These are phyloP conservation scores for Shargacucullia verbasci DNA, from an alignment of 2,888 invertebrate species.

Conservation along the genomic window DNA sequence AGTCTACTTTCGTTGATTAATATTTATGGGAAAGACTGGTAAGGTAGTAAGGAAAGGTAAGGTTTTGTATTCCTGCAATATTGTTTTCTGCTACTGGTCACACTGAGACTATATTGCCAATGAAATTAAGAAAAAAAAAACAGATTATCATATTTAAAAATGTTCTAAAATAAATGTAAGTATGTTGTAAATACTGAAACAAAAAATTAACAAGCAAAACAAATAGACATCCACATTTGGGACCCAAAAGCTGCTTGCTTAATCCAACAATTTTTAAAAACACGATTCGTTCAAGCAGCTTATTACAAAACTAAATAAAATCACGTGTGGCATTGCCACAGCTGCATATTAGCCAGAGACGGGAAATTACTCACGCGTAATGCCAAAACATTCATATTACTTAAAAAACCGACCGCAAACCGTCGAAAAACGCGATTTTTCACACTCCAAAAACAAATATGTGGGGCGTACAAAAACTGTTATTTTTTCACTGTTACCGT, in stretches of 20 bases:
- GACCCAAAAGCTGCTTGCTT: slow-evolving; percentile 27
- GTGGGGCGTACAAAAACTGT: slow-evolving; percentile 74
- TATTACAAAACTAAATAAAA: slow-evolving; percentile 71
- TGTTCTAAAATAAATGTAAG: too few relatives aligned
- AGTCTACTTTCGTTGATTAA: slow-evolving; percentile 45
- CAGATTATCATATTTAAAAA: too few relatives aligned
- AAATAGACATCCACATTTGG: slow-evolving; percentile 11
- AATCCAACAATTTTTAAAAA: slow-evolving; percentile 30
- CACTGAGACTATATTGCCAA: too few relatives aligned
- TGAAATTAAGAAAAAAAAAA: too few relatives aligned
- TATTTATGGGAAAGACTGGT: slow-evolving; percentile 54
- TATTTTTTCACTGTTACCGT: slow-evolving; percentile 68
- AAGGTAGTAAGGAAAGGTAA: neutral
- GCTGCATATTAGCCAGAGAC: slow-evolving; percentile 73
- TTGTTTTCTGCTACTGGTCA: neutral
- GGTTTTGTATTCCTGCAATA: neutral
- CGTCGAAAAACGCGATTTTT: slow-evolving; percentile 84
- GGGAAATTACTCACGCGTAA: slow-evolving; percentile 79
- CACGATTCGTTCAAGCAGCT: slow-evolving; percentile 71
- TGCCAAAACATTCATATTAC: slow-evolving; percentile 84
- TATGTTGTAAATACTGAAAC: neutral
- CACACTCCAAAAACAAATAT: slow-evolving; percentile 85
- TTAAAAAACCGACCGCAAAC: slow-evolving; percentile 83
- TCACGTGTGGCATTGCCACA: slow-evolving; percentile 75
- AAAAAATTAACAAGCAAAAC: neutral